These are phyloP conservation scores for Setophaga kirtlandii DNA, from an alignment of 2,113 vertebrate genomes.

Conservation along the genomic window DNA sequence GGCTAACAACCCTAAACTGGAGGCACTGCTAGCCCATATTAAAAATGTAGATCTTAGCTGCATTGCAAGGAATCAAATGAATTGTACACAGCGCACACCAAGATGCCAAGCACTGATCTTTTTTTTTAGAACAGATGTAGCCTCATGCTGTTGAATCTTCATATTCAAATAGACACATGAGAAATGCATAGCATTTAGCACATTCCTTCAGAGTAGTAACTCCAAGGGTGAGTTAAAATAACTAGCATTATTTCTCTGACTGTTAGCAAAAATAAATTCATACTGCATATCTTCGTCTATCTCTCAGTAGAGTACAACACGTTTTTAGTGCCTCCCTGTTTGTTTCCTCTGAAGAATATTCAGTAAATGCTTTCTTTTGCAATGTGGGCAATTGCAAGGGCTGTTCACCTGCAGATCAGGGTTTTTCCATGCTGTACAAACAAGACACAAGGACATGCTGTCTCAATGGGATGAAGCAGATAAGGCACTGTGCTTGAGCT, in stretches of 20 bases:
- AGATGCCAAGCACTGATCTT: neutral
- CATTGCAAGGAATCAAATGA: neutral
- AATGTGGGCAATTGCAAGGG: neutral
- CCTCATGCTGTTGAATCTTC: slow-evolving; percentile 46
- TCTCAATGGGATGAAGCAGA: neutral
- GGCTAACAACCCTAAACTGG: neutral
- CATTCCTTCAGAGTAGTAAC: slow-evolving; percentile 34
- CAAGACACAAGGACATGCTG: neutral
- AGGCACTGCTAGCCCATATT: neutral
- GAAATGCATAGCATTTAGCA: slow-evolving; percentile 35
- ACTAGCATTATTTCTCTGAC: slow-evolving; percentile 34
- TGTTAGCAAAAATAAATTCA: slow-evolving; percentile 43
- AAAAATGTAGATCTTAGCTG: slow-evolving; percentile 39
- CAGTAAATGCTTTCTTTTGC: neutral
- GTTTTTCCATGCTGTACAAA: neutral
- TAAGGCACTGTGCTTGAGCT: neutral
- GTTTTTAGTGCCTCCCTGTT: neutral
- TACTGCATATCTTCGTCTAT: neutral
- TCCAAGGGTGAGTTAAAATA: slow-evolving; percentile 39
- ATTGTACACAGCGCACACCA: neutral
- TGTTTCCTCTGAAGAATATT: neutral
- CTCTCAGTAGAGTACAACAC: neutral
- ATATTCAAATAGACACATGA: slow-evolving; percentile 50
- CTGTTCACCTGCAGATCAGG: neutral
- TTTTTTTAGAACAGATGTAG: slow-evolving; percentile 47